Conservation (phyloP, 2,797 vertebrate species). For the Liparis tanakae region DNA sequence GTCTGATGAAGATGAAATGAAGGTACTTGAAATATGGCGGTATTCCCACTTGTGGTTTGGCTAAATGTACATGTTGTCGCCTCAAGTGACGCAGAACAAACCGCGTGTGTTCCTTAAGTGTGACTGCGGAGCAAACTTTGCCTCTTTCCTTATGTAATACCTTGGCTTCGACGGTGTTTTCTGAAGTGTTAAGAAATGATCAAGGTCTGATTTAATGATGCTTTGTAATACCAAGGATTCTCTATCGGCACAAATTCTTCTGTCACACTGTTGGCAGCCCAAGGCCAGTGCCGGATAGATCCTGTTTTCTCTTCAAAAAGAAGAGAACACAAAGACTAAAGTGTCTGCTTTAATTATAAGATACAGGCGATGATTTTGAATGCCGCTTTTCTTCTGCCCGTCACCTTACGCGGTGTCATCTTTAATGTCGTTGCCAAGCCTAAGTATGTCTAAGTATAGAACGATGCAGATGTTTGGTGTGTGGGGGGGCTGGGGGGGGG, state of each 20-base stretch:
- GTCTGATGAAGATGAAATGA: neutral
- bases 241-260: constrained; percentile 32
- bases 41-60: neutral
- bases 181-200: constrained; percentile 49
- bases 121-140: neutral
- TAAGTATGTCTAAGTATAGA: neutral
- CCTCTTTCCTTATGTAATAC: constrained; percentile 4
- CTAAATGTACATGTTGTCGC: neutral
- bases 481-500: too few relatives aligned
- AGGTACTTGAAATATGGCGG: neutral
- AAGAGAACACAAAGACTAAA: constrained; percentile 36
- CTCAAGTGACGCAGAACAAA: neutral
- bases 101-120: neutral
- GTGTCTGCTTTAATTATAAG: constrained; percentile 41
- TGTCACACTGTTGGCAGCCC: constrained; percentile 51
- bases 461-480: neutral
- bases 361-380: constrained; percentile 16
- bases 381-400: constrained; percentile 19
- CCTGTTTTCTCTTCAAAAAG: constrained; percentile 33
- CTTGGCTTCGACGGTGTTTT: constrained; percentile 15
- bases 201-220: constrained; percentile 66
- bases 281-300: constrained; percentile 52
- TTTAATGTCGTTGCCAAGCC: neutral
- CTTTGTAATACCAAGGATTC: constrained; percentile 49
- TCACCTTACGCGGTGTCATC: constrained; percentile 22